These are phyloP conservation scores for Leptinotarsa defecta DNA, from an alignment of 1,140 invertebrate species.

Conservation along the genomic window DNA sequence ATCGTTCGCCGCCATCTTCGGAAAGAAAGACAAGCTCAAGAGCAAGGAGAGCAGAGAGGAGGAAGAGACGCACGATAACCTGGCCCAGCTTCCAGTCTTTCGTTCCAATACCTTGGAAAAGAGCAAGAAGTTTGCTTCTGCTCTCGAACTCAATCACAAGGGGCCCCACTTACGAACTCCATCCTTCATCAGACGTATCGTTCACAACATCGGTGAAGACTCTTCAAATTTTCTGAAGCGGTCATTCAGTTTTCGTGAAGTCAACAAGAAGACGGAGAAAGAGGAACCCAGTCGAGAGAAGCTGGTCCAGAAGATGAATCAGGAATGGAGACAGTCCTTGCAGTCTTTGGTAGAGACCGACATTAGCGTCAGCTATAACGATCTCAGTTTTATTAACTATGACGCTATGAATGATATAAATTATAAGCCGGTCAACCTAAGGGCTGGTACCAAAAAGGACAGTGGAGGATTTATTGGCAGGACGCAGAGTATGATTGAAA, in stretches of 20 bases:
- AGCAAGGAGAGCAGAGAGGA: slow-evolving; percentile 35
- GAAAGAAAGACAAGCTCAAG: slow-evolving; percentile 36
- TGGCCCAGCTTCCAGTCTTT: slow-evolving; percentile 36
- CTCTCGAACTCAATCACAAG: slow-evolving; percentile 42
- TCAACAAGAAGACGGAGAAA: slow-evolving; percentile 42
- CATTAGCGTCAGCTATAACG: slow-evolving; percentile 53
- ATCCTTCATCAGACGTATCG: slow-evolving; percentile 46
- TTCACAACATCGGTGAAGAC: slow-evolving; percentile 43
- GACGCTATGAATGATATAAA: slow-evolving; percentile 48
- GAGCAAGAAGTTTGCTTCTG: slow-evolving; percentile 46
- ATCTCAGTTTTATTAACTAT: slow-evolving; percentile 55
- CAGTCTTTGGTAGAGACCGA: slow-evolving; percentile 54
- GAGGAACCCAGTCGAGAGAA: slow-evolving; percentile 38
- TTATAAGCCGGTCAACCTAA: slow-evolving; percentile 38
- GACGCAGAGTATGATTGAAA: slow-evolving; percentile 50
- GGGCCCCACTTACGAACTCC: slow-evolving; percentile 36
- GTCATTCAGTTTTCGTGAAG: slow-evolving; percentile 50
- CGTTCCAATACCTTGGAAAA: slow-evolving; percentile 31
- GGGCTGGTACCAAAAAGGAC: slow-evolving; percentile 18
- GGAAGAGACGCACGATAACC: slow-evolving; percentile 40
- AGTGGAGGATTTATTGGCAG: slow-evolving; percentile 39
- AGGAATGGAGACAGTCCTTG: slow-evolving; percentile 51
- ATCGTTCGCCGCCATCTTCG: slow-evolving; percentile 40
- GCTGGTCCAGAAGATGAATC: slow-evolving; percentile 44
- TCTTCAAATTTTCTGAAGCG: slow-evolving; percentile 46